A percentile compares a stretch with the other conserved stretches of the same genome.
phyloP scores from a whole-genome alignment of 2,888 invertebrate genomes.

The Salticus scenicus region DNA sequence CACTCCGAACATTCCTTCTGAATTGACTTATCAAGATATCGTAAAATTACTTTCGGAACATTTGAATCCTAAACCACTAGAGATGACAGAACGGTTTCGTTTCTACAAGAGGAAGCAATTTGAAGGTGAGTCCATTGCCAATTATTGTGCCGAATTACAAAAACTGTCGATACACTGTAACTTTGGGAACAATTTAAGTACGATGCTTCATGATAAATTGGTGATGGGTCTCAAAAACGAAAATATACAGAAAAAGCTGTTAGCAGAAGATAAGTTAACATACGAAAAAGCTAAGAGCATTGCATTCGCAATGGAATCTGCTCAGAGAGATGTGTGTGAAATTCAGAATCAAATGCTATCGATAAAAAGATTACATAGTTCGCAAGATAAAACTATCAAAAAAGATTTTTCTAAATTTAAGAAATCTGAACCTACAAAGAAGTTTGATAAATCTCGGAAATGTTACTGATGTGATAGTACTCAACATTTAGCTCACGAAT shows the following conservation, averaged over 20 bases:
- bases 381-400: constrained; percentile 39
- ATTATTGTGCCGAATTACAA: too few species aligned
- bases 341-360: constrained; percentile 50
- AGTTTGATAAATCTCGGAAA: constrained; percentile 49
- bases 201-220: constrained; percentile 46
- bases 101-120: too few species aligned
- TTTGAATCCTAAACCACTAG: too few species aligned
- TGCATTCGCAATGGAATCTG: constrained; percentile 49
- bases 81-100: too few species aligned
- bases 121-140: too few species aligned
- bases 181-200: constrained; percentile 53
- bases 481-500: constrained; percentile 52
- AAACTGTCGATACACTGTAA: constrained; percentile 51
- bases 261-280: constrained; percentile 42
- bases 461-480: constrained; percentile 52
- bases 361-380: constrained; percentile 36
- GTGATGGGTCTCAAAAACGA: constrained; percentile 44
- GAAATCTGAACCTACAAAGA: constrained; percentile 43
- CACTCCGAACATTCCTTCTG: too few species aligned
- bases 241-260: constrained; percentile 49
- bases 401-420: constrained; percentile 52
- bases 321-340: constrained; percentile 47
- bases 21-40: too few species aligned
- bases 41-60: too few species aligned
- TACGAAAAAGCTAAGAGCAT: constrained; percentile 45